These are phyloP conservation scores for Himalopsyche anomala DNA, from an alignment of 2,888 invertebrate species.

Conservation along the genomic window DNA sequence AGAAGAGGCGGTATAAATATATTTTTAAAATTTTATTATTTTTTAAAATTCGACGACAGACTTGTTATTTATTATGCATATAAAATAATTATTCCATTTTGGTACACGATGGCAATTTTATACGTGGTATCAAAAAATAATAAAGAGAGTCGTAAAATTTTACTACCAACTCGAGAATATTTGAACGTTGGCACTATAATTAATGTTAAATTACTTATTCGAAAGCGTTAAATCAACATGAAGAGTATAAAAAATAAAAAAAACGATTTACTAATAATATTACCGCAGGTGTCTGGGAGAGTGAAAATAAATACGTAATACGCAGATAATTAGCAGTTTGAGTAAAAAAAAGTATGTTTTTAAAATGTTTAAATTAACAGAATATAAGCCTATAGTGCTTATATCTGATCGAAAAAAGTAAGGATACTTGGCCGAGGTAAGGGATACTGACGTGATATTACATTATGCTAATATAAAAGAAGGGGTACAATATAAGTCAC, in stretches of 20 bases:
- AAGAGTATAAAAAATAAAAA: background rate
- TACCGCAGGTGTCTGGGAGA: background rate
- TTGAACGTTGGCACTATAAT: background rate
- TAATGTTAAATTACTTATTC: slow-evolving; percentile 3
- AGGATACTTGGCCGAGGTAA: no score
- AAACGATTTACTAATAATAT: background rate
- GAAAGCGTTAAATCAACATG: slow-evolving; percentile 19
- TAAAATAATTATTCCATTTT: slow-evolving; percentile 12
- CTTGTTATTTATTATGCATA: background rate
- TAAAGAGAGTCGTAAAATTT: background rate
- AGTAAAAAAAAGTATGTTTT: no score
- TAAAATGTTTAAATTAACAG: no score
- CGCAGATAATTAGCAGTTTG: no score
- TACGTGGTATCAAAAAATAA: background rate
- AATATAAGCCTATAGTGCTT: no score
- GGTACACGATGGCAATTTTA: background rate
- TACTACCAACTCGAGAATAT: slow-evolving; percentile 2
- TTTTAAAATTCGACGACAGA: background rate
- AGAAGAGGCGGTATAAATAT: no score
- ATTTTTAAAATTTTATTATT: no score
- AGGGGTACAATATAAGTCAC: no score
- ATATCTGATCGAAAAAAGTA: no score
- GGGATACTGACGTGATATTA: no score
- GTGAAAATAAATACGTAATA: no score
- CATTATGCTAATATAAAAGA: no score